Percentiles rank a stretch among this genome's conserved stretches.
These are phyloP conservation scores for Neodiprion fabricii DNA, from an alignment of 1,140 invertebrate species.

Conservation along the genomic window DNA sequence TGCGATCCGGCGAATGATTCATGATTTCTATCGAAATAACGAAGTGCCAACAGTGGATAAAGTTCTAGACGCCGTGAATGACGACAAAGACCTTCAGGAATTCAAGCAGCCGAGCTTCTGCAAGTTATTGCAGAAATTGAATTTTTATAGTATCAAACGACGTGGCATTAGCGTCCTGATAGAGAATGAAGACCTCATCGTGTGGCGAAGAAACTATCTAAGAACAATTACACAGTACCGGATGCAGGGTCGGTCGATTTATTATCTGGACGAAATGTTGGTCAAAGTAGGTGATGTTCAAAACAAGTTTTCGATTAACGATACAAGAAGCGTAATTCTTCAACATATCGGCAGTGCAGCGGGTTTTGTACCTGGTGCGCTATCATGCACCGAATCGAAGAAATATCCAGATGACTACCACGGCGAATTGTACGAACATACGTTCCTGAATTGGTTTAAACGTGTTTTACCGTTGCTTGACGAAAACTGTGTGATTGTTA, in stretches of 20 bases:
- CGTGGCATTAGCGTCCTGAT: constrained; percentile 3
- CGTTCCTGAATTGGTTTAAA: not conserved
- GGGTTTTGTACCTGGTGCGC: not conserved
- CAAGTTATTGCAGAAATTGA: constrained; percentile 8
- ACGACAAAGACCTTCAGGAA: not conserved
- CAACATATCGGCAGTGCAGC: not conserved
- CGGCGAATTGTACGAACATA: not conserved
- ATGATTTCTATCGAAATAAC: not conserved
- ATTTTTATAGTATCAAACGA: not conserved
- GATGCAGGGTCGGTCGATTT: constrained; percentile 3
- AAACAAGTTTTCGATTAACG: not conserved
- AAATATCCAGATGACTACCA: not conserved
- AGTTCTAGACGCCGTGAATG: not conserved
- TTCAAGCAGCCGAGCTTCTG: constrained; percentile 20
- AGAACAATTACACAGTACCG: constrained; percentile 8
- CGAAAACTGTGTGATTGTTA: not conserved
- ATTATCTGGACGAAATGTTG: constrained; percentile 16
- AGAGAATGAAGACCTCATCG: constrained; percentile 1
- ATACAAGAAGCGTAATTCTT: not conserved
- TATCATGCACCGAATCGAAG: not conserved
- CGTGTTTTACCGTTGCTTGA: not conserved
- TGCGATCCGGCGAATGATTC: not conserved
- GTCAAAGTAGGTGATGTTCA: constrained; percentile 15
- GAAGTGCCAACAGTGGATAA: not conserved
- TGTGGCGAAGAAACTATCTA: constrained; percentile 10